Evolutionary conservation across 2,113 vertebrate genomes (phyloP), one percentile per base, ranked within the genome.

Genomic region (Protobothrops flavoviridis): DNA sequence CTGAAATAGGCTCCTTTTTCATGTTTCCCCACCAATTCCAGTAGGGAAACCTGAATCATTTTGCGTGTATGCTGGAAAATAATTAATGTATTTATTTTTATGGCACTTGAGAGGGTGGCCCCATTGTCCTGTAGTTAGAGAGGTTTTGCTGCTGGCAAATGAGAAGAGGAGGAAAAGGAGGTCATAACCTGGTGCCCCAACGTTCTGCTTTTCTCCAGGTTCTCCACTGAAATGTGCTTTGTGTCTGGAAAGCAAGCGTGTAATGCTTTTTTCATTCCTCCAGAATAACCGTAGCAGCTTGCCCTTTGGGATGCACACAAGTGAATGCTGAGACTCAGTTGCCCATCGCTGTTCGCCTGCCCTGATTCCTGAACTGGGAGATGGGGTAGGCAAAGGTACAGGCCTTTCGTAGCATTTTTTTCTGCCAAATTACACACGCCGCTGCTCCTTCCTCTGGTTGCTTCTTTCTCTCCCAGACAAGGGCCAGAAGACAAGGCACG

Each of bases 31-130:
- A 10, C 61, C 0, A 59, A 90, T 89, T 87, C 90, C 91, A 90
- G 50, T 39, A 64, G 55, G 11, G 50, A 12, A 74, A 0, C 91
- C 53, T 0, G 0, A 59, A 26, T 43, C 5, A 26, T 43, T 55
- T 86, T 94, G 90, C 45, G 26, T 86, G 93, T 93, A 89, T 87
- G 87, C 94, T 86, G 88, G 52, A 87, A 94, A 92, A 94, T 69
- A 87, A 94, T 90, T 92, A 8, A 89, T 88, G 91, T 97, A 96
- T 97, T 97, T 97, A 96, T 97, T 97, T 92, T 87, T 43, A 96
- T 93, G 96, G 96, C 97, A 95, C 95, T 95, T 94, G 94, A 93
- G 93, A 23, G 0, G 91, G 86, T 50, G 48, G 90, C 23, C 0
- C 33, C 50, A 0, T 33, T 23, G 85, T 45, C 90, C 89, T 57